Evolutionary conservation across 2,113 vertebrate species (phyloP), one percentile per base, ranked within the genome.

Genomic region (Danio rerio): DNA sequence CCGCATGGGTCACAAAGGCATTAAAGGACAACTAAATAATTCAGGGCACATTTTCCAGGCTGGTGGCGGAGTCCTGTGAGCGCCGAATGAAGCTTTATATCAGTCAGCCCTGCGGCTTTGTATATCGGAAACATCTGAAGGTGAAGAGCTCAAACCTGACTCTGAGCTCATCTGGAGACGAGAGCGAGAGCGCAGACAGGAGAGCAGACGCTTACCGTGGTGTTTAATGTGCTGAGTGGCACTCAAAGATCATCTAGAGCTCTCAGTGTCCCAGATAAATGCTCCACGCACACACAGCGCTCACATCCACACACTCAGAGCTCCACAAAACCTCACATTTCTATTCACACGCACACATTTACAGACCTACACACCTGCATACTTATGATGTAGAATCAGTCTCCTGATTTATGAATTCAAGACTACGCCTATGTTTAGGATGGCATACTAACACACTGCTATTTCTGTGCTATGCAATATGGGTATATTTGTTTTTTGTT

Each of bases 11-110:
- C 78, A 80, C 65, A 70, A 77, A 53, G 77, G 63, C 76, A 85
- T 83, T 75, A 78, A 49, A 68, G 76, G 31, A 81, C 77, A 78
- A 55, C 72, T 88, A 88, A 88, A 88, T 88, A 78, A 88, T 88
- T 86, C 87, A 88, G 20, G 18, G 75, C 75, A 77, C 75, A 77
- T 77, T 77, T 77, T 77, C 75, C 45, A 31, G 45, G 18, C 56
- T 77, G 58, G 75, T 62, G 75, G 45, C 4, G 9, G 58, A 63
- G 18, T 62, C 21, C 45, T 50, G 58, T 63, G 75, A 77, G 58
- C 9, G 21, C 45, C 20, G 20, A 77, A 77, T 62, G 58, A 77
- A 63, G 47, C 75, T 31, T 77, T 77, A 77, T 77, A 77, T 77
- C 75, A 77, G 58, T 61, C 58, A 31, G 58, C 75, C 75, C 58